A percentile compares a stretch with the other conserved stretches of the same genome.
These are phyloP conservation scores for Tetranychus urticae DNA, from an alignment of 1,140 invertebrate genomes.

Conservation along the genomic window DNA sequence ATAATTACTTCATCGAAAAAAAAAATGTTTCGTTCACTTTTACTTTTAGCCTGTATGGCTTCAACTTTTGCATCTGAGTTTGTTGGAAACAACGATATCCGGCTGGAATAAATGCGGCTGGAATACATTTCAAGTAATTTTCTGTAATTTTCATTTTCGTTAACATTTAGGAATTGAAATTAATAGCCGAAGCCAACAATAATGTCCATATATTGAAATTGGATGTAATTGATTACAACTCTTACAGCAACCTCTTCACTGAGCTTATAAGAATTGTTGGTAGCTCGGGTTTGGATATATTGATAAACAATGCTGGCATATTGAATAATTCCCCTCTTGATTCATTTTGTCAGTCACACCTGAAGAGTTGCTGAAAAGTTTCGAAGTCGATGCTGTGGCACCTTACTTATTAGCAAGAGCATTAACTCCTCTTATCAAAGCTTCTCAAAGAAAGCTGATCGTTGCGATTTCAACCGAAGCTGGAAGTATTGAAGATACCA, in stretches of 20 bases:
- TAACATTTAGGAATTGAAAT: no score
- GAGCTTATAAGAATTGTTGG: conserved; percentile 24
- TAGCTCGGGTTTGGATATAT: conserved; percentile 42
- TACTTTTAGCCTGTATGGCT: no score
- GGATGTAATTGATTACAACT: conserved; percentile 10
- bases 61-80: no score
- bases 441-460: conserved; percentile 20
- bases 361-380: conserved; percentile 40
- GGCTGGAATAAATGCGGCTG: no score
- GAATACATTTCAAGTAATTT: not conserved
- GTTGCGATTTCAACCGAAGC: no score
- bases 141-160: no score
- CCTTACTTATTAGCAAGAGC: conserved; percentile 57
- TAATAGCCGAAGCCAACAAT: no score
- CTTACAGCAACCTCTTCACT: conserved; percentile 6
- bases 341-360: conserved; percentile 37
- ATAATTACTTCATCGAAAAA: no score
- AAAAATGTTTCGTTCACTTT: no score
- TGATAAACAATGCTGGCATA: conserved; percentile 33
- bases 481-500: no score
- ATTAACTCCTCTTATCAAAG: conserved; percentile 43
- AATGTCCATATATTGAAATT: not conserved
- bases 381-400: conserved; percentile 48
- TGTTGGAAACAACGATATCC: no score
- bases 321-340: conserved; percentile 39